phyloP scores from a whole-genome alignment of 2,888 invertebrate species.

The Thera britannica region DNA sequence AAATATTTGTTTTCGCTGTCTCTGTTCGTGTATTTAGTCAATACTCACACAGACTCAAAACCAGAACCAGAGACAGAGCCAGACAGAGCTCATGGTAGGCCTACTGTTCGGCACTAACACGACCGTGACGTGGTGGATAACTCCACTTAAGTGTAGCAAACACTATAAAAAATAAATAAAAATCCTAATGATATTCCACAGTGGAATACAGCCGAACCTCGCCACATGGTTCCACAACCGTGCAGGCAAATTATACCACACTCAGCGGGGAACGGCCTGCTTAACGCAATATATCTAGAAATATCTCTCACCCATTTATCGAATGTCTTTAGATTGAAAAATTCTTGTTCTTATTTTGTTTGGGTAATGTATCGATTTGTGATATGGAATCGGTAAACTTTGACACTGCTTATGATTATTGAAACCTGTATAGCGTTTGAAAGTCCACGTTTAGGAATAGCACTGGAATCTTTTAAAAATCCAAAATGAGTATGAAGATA shows the following conservation, averaged over 20 bases:
- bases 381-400: conserved; percentile 8
- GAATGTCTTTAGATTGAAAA: conserved; percentile 52
- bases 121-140: too few species aligned
- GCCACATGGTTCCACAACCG: conserved; percentile 47
- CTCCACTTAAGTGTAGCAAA: too few species aligned
- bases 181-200: conserved; percentile 7
- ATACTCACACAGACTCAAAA: too few species aligned
- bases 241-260: conserved; percentile 69
- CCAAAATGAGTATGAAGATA: neutral
- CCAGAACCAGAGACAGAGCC: too few species aligned
- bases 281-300: conserved; percentile 64
- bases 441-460: neutral
- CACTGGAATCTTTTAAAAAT: neutral
- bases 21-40: too few species aligned
- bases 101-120: too few species aligned
- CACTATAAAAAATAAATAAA: neutral
- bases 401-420: neutral
- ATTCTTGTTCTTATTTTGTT: conserved; percentile 36
- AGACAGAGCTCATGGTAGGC: too few species aligned
- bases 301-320: conserved; percentile 65
- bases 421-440: neutral
- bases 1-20: too few species aligned
- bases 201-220: conserved; percentile 41
- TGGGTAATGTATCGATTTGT: conserved; percentile 28
- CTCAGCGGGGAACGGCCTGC: conserved; percentile 65